A percentile compares a stretch with the other conserved stretches of the same genome.
These are phyloP conservation scores for Calyptommatus sinebrachiatus DNA, from an alignment of 2,113 vertebrate species.

Conservation along the genomic window DNA sequence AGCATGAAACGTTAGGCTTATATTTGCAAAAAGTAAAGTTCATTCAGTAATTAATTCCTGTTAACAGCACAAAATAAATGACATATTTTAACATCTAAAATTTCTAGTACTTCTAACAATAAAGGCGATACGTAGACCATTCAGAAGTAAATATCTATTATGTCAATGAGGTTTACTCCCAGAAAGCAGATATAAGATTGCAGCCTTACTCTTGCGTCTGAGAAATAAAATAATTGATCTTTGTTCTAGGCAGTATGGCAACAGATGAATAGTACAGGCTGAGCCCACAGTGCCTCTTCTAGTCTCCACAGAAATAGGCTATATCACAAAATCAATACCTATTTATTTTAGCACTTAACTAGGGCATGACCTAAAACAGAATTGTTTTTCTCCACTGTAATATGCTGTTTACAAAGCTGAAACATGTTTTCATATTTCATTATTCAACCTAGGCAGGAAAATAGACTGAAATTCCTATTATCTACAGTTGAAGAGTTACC, in stretches of 20 bases:
- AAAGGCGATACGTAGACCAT: not conserved
- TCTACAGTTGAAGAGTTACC: conserved; percentile 1
- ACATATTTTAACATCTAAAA: not conserved
- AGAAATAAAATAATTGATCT: conserved; percentile 27
- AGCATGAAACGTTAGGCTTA: not conserved
- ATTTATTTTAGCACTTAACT: conserved; percentile 43
- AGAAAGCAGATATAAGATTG: not conserved
- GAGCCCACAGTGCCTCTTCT: conserved; percentile 20
- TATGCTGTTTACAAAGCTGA: conserved; percentile 38
- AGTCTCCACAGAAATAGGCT: conserved; percentile 35
- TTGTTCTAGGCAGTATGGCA: conserved; percentile 12
- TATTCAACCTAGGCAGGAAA: conserved; percentile 29
- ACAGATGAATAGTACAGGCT: conserved; percentile 19
- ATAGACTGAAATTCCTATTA: conserved; percentile 30
- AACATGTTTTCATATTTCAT: conserved; percentile 38
- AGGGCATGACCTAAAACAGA: conserved; percentile 37
- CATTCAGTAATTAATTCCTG: not conserved
- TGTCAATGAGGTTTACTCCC: not conserved
- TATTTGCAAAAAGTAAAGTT: not conserved
- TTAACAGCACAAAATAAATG: not conserved
- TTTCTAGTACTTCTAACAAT: not conserved
- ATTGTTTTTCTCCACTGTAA: conserved; percentile 41
- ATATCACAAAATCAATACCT: conserved; percentile 42
- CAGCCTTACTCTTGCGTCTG: conserved; percentile 1
- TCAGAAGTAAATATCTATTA: not conserved